Base-by-base conservation (phyloP, 2,888 invertebrate species). In the Chalcis sispes region DNA sequence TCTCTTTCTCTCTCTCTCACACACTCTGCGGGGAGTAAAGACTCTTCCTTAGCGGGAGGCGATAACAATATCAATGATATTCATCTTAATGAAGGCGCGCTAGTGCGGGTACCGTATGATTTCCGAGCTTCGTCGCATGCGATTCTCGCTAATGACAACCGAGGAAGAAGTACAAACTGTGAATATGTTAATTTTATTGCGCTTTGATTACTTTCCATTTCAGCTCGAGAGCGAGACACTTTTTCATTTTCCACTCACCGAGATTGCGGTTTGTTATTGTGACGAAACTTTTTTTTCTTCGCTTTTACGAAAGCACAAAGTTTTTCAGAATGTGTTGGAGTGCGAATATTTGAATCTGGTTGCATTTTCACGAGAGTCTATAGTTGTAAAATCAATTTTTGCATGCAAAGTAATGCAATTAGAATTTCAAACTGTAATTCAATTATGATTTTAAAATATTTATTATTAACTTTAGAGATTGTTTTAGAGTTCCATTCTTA, bases 51-150 rank as follows among this genome's bases (percentile, higher is more conserved):
- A n/a, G n/a, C n/a, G n/a, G n/a, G n/a, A n/a, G n/a, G 59, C 71
- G 65, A 81, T 81, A 86, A 85, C 82, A 83, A 81, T 85, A 85
- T 85, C 85, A 84, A 85, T 83, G 85, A 84, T 85, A 84, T 85
- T 85, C 83, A 82, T 84, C 85, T 84, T 84, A 85, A 85, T 84
- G 83, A 82, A 80, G n/a, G n/a, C n/a, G n/a, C 79, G 82, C 42
- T 81, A 82, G 80, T 81, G 81, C 83, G 81, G 81, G 81, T 82
- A 85, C 81, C 82, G 80, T 80, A 80, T 80, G 82, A 80, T 79
- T 79, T 79, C 75, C 76, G 77, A 75, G 32, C 20, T 27, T 29
- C 50, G 18, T 20, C 32, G 58, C 48, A 13, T 18, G 23, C 32
- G 18, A 7, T 52, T 52, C 13, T 23, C 23, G 48, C 42, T 66